A percentile compares a stretch with the other conserved stretches of the same genome.
These are phyloP conservation scores for Copidosoma aretas DNA, from an alignment of 2,888 invertebrate genomes.

Conservation along the genomic window DNA sequence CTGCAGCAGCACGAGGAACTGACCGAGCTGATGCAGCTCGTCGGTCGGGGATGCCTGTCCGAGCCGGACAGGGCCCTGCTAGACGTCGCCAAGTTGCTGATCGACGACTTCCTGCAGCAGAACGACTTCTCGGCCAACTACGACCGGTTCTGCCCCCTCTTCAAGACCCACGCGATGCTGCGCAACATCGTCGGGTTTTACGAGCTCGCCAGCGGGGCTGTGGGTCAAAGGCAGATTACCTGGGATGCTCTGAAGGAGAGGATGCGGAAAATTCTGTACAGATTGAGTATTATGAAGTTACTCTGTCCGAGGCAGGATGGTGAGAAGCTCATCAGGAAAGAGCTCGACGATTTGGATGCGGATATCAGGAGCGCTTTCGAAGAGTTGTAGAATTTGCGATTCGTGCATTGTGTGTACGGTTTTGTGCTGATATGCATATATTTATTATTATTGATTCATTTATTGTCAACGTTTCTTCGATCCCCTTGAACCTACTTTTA, in stretches of 20 bases:
- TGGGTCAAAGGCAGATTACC: slow-evolving; percentile 70
- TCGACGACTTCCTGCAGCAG: slow-evolving; percentile 98
- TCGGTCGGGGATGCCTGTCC: slow-evolving; percentile 95
- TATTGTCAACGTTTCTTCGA: too few species aligned
- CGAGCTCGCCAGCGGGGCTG: slow-evolving; percentile 92
- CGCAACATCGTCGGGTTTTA: slow-evolving; percentile 95
- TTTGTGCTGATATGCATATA: too few species aligned
- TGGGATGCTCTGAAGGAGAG: slow-evolving; percentile 94
- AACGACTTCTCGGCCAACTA: slow-evolving; percentile 84
- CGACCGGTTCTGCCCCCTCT: slow-evolving; percentile 97
- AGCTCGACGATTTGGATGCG: slow-evolving; percentile 92
- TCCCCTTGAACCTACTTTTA: too few species aligned
- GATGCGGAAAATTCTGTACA: slow-evolving; percentile 91
- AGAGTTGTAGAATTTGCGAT: slow-evolving; percentile 1
- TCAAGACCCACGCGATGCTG: slow-evolving; percentile 98
- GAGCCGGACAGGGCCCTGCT: slow-evolving; percentile 97
- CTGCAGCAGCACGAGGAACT: slow-evolving; percentile 97
- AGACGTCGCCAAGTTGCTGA: slow-evolving; percentile 93
- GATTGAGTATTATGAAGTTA: slow-evolving; percentile 97
- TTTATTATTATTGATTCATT: too few species aligned
- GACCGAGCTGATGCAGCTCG: slow-evolving; percentile 97
- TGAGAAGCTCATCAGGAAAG: slow-evolving; percentile 91
- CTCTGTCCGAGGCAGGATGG: slow-evolving; percentile 97
- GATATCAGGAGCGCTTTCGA: slow-evolving; percentile 92
- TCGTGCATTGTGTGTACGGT: too few species aligned